phyloP scores from a whole-genome alignment of 2,888 invertebrate species.

The Lathronympha strigana region DNA sequence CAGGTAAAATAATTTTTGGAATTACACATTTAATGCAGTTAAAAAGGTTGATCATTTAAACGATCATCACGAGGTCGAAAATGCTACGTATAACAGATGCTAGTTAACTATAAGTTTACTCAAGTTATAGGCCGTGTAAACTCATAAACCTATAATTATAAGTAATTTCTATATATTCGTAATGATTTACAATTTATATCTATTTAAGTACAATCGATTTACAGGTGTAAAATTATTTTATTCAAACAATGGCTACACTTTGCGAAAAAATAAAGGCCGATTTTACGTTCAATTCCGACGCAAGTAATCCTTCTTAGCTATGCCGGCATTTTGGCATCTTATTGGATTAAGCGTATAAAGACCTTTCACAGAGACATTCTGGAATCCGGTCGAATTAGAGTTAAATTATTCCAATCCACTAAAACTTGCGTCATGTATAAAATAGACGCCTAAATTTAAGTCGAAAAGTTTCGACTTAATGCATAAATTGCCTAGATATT shows the following conservation, averaged over 20 bases:
- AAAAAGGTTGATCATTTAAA: too few relatives aligned
- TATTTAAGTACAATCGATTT: too few relatives aligned
- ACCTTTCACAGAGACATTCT: conserved; percentile 22
- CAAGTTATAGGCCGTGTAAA: too few relatives aligned
- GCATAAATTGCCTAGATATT: conserved; percentile 25
- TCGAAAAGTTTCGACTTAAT: conserved; percentile 14
- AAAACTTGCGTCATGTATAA: conserved; percentile 40
- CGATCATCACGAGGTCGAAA: too few relatives aligned
- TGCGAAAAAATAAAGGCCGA: conserved; percentile 5
- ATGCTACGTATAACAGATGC: too few relatives aligned
- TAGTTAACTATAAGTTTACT: too few relatives aligned
- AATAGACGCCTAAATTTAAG: conserved; percentile 25
- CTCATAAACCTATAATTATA: too few relatives aligned
- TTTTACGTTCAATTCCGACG: conserved; percentile 14
- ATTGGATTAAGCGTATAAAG: conserved; percentile 34
- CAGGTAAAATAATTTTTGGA: too few relatives aligned
- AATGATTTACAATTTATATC: too few relatives aligned
- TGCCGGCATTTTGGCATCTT: conserved; percentile 29
- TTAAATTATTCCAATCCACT: conserved; percentile 22
- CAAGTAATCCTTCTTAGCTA: conserved; percentile 17
- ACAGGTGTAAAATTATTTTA: neutral
- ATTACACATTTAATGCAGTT: too few relatives aligned
- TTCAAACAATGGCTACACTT: neutral
- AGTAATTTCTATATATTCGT: too few relatives aligned
- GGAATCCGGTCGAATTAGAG: conserved; percentile 24